phyloP scores from a whole-genome alignment of 1,140 invertebrate genomes.

The Oncopodura yosiiana region DNA sequence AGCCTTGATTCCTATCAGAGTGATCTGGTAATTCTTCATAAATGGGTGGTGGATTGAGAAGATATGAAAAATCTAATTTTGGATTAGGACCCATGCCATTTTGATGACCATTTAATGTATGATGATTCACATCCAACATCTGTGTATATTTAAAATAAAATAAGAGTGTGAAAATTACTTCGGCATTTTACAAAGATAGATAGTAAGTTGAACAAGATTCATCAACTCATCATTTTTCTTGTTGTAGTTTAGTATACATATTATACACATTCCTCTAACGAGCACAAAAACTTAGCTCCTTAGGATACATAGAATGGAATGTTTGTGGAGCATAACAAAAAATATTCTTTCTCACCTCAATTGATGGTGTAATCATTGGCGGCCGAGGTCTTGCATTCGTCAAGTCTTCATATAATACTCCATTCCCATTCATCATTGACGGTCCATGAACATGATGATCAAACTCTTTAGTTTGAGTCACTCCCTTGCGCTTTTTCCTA shows the following conservation, averaged over 20 bases:
- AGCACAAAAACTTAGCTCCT: background rate
- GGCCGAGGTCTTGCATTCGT: slow-evolving; percentile 29
- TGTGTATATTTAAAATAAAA: slow-evolving; percentile 7
- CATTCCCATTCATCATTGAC: slow-evolving; percentile 30
- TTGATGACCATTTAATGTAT: background rate
- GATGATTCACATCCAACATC: slow-evolving; percentile 35
- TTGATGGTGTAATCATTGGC: slow-evolving; percentile 31
- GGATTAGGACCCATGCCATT: slow-evolving; percentile 32
- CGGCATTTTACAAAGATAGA: no score
- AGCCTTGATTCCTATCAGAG: slow-evolving; percentile 34
- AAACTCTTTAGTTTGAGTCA: slow-evolving; percentile 35
- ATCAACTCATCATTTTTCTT: no score
- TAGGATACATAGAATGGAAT: background rate
- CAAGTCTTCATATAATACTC: slow-evolving; percentile 34
- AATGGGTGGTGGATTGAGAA: slow-evolving; percentile 35
- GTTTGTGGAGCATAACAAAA: background rate
- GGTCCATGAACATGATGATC: slow-evolving; percentile 30
- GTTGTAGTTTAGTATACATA: background rate
- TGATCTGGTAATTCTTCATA: slow-evolving; percentile 35
- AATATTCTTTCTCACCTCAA: slow-evolving; percentile 26
- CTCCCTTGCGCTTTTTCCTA: slow-evolving; percentile 33
- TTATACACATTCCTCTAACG: background rate
- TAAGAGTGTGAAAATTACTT: background rate
- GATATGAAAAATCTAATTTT: slow-evolving; percentile 35
- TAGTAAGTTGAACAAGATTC: no score